Percentiles rank a stretch among this genome's conserved stretches.
These are phyloP conservation scores for Cetoscarus ocellatus DNA, from an alignment of 2,797 vertebrate genomes.

Conservation along the genomic window DNA sequence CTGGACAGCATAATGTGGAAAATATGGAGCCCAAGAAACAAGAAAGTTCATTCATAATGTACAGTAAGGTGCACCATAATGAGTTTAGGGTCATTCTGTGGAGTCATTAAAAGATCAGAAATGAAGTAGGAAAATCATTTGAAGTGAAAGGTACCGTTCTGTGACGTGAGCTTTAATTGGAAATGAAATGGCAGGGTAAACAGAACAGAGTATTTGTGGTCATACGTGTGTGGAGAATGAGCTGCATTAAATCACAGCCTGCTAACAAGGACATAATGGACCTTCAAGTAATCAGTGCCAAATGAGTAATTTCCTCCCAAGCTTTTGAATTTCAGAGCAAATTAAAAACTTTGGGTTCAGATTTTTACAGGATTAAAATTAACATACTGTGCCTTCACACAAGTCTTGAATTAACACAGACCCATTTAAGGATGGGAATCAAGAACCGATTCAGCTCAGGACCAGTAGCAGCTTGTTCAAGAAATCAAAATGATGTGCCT, in stretches of 20 bases:
- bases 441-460: too few species aligned
- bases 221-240: slow-evolving; percentile 69
- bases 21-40: slow-evolving; percentile 52
- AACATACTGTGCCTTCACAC: too few species aligned
- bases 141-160: slow-evolving; percentile 57
- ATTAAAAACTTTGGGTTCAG: slow-evolving; percentile 13
- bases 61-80: slow-evolving; percentile 55
- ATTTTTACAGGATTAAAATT: slow-evolving; percentile 21
- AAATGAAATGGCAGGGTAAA: slow-evolving; percentile 69
- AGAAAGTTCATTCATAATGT: slow-evolving; percentile 33
- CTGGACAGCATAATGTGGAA: slow-evolving; percentile 61
- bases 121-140: slow-evolving; percentile 57
- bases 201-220: slow-evolving; percentile 62
- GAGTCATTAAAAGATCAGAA: slow-evolving; percentile 64
- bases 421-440: not conserved
- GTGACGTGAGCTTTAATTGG: slow-evolving; percentile 62
- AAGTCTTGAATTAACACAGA: not conserved
- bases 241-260: slow-evolving; percentile 60
- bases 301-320: slow-evolving; percentile 51
- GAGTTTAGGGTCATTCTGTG: slow-evolving; percentile 56
- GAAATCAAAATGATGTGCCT: too few species aligned
- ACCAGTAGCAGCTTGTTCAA: too few species aligned
- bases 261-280: slow-evolving; percentile 52
- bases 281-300: slow-evolving; percentile 36
- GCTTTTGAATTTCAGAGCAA: slow-evolving; percentile 25